phyloP scores from a whole-genome alignment of 2,888 invertebrate species.

The Phortica okadai region DNA sequence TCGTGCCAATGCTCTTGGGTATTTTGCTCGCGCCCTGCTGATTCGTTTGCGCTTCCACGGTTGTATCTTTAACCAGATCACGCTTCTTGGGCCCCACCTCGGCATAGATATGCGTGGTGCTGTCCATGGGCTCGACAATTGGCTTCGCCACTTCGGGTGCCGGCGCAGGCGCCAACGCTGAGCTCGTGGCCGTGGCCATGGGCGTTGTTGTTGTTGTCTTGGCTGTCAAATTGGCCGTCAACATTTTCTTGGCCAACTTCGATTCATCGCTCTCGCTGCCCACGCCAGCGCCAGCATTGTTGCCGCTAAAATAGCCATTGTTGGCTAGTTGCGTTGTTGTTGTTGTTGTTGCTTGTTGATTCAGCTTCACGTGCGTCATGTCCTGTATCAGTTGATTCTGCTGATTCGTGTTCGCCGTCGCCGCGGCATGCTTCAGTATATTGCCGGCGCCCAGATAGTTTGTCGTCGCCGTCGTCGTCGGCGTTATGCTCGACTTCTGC shows the following conservation, averaged over 20 bases:
- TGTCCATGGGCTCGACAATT: conserved; percentile 89
- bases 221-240: conserved; percentile 52
- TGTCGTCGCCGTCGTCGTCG: conserved; percentile 56
- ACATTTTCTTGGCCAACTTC: conserved; percentile 75
- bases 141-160: conserved; percentile 43
- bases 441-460: conserved; percentile 75
- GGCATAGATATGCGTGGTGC: conserved; percentile 85
- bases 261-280: conserved; percentile 79
- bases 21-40: conserved; percentile 59
- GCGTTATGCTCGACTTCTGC: conserved; percentile 78
- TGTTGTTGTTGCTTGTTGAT: conserved; percentile 35
- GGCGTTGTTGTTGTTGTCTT: conserved; percentile 52
- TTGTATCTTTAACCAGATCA: conserved; percentile 55
- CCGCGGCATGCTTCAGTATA: conserved; percentile 72
- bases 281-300: conserved; percentile 47
- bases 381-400: conserved; percentile 76
- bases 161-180: conserved; percentile 54
- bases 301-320: conserved; percentile 25
- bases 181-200: too few species aligned
- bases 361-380: conserved; percentile 73
- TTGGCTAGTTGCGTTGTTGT: background rate
- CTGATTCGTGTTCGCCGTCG: conserved; percentile 74
- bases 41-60: conserved; percentile 38
- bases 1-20: conserved; percentile 64
- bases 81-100: conserved; percentile 72